phyloP scores from a whole-genome alignment of 2,797 vertebrate genomes.

The Morus bassanus region DNA sequence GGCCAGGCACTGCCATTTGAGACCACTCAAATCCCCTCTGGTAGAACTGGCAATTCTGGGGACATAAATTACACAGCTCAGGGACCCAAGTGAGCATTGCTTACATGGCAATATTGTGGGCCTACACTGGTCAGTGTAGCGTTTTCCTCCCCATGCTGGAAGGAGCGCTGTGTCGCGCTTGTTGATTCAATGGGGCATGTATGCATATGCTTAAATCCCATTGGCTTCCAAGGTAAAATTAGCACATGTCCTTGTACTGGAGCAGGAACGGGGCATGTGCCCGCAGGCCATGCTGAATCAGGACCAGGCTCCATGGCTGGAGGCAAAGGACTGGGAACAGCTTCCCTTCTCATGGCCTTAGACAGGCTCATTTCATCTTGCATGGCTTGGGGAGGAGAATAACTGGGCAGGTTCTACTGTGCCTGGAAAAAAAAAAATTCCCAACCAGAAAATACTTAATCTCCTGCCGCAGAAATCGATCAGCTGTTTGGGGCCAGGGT shows the following conservation, averaged over 20 bases:
- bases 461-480: not conserved
- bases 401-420: not conserved
- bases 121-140: not conserved
- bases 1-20: slow-evolving; percentile 9
- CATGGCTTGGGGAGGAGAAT: not conserved
- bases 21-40: not conserved
- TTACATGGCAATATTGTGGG: not conserved
- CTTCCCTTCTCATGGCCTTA: not conserved
- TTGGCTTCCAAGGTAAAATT: rapidly evolving
- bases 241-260: not conserved
- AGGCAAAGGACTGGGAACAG: not conserved
- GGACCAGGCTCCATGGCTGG: not conserved
- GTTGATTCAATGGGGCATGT: rapidly evolving
- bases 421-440: not conserved
- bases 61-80: slow-evolving; percentile 31
- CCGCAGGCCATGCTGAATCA: not conserved
- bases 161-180: rapidly evolving
- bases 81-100: not conserved
- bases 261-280: not conserved
- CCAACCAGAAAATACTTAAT: not conserved
- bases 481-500: not conserved
- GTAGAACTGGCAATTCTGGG: slow-evolving; percentile 5
- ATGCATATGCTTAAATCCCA: not conserved
- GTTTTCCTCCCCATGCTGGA: not conserved
- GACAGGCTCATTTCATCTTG: not conserved